Evolutionary conservation across 2,113 vertebrate genomes (phyloP).

Genomic region (Antennarius striatus): DNA sequence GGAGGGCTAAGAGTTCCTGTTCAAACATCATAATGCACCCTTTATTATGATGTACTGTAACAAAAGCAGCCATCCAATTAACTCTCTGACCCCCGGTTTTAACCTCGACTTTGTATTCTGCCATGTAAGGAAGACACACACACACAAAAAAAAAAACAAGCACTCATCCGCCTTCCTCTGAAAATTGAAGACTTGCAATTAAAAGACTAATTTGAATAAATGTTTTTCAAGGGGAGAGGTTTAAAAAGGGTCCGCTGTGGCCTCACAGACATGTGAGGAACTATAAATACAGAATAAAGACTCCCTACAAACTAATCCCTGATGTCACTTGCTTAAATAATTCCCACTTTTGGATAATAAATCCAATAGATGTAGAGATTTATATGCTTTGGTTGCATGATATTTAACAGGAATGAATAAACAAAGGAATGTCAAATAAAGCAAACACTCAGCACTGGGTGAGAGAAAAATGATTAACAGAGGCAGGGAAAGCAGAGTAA

Average conservation of each 20-base stretch:
- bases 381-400: slow-evolving; percentile 15
- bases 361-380: slow-evolving; percentile 6
- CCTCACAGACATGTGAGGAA: slow-evolving; percentile 2
- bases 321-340: slow-evolving; percentile 43
- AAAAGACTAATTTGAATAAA: slow-evolving; percentile 10
- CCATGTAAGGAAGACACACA: neutral
- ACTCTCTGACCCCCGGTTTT: slow-evolving; percentile 17
- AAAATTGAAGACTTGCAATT: slow-evolving; percentile 20
- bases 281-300: slow-evolving; percentile 7
- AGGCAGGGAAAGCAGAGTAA: neutral
- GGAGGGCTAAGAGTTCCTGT: neutral
- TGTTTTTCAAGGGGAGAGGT: slow-evolving; percentile 11
- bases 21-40: neutral
- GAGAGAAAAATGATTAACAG: slow-evolving; percentile 34
- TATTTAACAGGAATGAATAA: slow-evolving; percentile 25
- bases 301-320: slow-evolving; percentile 35
- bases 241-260: slow-evolving; percentile 6
- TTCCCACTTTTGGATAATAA: slow-evolving; percentile 24
- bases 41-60: slow-evolving; percentile 13
- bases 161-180: neutral
- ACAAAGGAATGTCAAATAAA: slow-evolving; percentile 24
- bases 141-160: neutral
- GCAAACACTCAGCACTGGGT: slow-evolving; percentile 36
- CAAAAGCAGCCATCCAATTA: slow-evolving; percentile 27
- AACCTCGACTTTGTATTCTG: slow-evolving; percentile 20